A percentile compares a stretch with the other conserved stretches of the same genome.
These are phyloP conservation scores for Drosophila funebris DNA, from an alignment of 1,140 invertebrate genomes.

Conservation along the genomic window DNA sequence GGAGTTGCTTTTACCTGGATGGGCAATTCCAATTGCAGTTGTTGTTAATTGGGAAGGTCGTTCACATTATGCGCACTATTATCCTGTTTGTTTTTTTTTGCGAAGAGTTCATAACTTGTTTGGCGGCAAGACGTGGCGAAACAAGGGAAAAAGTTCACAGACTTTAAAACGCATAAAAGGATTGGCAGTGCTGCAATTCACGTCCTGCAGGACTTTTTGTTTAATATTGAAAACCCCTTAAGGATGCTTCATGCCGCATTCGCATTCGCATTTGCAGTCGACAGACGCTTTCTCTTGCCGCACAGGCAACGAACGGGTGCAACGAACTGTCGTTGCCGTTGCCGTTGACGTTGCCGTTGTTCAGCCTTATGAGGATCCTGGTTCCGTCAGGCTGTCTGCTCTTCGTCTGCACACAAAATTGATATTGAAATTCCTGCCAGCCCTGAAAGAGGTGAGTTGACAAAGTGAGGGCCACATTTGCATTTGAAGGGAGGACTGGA, in stretches of 20 bases:
- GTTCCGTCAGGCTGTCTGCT: constrained; percentile 39
- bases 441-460: not conserved
- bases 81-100: constrained; percentile 53
- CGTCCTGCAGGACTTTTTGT: constrained; percentile 63
- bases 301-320: constrained; percentile 52
- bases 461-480: constrained; percentile 29
- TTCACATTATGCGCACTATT: constrained; percentile 62
- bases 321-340: constrained; percentile 58
- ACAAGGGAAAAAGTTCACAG: constrained; percentile 76
- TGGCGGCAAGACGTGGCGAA: constrained; percentile 26
- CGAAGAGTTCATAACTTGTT: constrained; percentile 53
- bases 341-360: constrained; percentile 30
- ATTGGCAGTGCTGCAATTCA: constrained; percentile 42
- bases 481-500: constrained; percentile 50
- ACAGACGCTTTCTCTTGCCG: not conserved
- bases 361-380: constrained; percentile 30
- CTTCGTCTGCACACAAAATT: constrained; percentile 29
- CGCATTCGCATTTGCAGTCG: not conserved
- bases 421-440: constrained; percentile 20
- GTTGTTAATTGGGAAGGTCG: constrained; percentile 61
- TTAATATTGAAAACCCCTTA: constrained; percentile 39
- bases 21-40: constrained; percentile 37
- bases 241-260: constrained; percentile 41
- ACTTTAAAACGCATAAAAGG: constrained; percentile 54
- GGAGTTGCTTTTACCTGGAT: constrained; percentile 17